These are phyloP conservation scores for Chamaetylas fuelleborni DNA, from an alignment of 2,113 vertebrate genomes.

Conservation along the genomic window DNA sequence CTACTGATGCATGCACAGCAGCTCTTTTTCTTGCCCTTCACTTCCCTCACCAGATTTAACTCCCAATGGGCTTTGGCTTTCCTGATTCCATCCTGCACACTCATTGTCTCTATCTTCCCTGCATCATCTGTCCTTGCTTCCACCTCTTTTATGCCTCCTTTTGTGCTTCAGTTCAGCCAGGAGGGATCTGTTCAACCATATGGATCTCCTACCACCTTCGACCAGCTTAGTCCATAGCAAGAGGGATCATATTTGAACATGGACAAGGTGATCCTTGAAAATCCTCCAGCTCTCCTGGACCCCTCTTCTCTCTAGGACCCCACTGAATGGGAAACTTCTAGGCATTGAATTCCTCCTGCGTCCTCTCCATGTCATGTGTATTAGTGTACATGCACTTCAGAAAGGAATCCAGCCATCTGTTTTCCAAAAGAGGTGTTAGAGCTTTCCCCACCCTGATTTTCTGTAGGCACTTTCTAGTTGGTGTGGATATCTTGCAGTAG, in stretches of 20 bases:
- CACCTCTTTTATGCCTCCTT: neutral
- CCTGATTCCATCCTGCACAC: neutral
- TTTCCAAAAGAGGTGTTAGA: neutral
- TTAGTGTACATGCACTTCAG: neutral
- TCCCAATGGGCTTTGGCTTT: neutral
- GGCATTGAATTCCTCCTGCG: neutral
- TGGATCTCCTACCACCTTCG: neutral
- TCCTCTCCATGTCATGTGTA: neutral
- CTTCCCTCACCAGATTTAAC: neutral
- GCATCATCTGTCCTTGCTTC: neutral
- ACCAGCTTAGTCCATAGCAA: neutral
- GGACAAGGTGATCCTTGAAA: neutral
- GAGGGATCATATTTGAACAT: neutral
- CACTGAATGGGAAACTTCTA: neutral
- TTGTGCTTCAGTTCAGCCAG: neutral
- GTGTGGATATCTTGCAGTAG: neutral
- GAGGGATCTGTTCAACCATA: neutral
- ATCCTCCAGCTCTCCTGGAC: neutral
- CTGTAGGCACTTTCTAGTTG: neutral
- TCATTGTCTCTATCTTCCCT: neutral
- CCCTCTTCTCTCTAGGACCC: neutral
- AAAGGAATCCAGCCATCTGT: neutral
- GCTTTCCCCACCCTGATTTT: neutral
- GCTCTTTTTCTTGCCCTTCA: neutral
- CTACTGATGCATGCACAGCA: neutral